Percentiles rank a stretch among this genome's conserved stretches.
Evolutionary conservation across 1,140 invertebrate species (phyloP).

Genomic region (Metopolophium dirhodum): DNA sequence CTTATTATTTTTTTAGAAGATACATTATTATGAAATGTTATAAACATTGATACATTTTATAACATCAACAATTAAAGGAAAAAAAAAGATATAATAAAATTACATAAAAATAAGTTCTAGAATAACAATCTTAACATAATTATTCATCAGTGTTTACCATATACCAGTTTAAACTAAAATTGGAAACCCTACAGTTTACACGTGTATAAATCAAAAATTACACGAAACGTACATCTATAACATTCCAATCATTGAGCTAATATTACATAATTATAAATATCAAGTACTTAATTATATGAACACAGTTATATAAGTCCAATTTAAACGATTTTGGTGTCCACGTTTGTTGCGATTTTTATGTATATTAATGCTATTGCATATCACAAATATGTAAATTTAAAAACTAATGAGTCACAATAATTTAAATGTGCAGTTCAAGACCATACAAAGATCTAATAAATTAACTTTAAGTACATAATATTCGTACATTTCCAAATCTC

Average conservation of each 20-base stretch:
- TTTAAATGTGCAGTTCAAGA: not conserved
- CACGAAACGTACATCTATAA: not conserved
- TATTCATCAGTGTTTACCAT: not conserved
- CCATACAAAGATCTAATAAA: not conserved
- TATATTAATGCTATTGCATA: not conserved
- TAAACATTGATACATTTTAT: not conserved
- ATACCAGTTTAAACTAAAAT: not conserved
- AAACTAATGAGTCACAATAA: not conserved
- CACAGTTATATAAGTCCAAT: slow-evolving; percentile 29
- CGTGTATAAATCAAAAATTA: not conserved
- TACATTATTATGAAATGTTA: slow-evolving; percentile 8
- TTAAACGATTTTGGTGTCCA: slow-evolving; percentile 40
- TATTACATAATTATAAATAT: not conserved
- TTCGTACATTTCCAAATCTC: not conserved
- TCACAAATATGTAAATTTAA: not conserved
- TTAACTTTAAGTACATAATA: not conserved
- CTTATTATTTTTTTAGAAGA: not conserved
- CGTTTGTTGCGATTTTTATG: not conserved
- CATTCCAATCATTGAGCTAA: not conserved
- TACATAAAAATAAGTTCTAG: not conserved
- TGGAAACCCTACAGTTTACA: not conserved
- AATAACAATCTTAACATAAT: slow-evolving; percentile 17
- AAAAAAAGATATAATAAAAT: not conserved
- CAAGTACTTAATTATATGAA: slow-evolving; percentile 52
- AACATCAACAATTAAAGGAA: not conserved